phyloP scores from a whole-genome alignment of 2,797 vertebrate genomes.

The Synaphobranchus kaupii region DNA sequence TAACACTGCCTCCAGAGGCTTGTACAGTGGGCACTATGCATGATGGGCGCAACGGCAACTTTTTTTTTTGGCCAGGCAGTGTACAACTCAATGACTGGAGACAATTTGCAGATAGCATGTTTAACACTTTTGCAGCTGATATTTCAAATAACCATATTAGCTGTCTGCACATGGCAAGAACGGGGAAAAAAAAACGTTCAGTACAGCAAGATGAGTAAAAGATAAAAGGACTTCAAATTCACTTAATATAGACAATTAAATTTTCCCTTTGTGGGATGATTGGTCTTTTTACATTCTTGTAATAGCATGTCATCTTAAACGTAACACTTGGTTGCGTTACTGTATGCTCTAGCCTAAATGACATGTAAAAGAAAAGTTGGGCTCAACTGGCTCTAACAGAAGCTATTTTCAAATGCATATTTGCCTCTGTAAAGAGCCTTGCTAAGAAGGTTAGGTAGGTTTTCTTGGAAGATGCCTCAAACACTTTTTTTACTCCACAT shows the following conservation, averaged over 20 bases:
- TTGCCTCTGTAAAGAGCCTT: background rate
- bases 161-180: background rate
- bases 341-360: background rate
- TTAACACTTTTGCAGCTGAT: background rate
- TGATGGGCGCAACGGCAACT: no score
- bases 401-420: constrained; percentile 2
- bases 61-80: no score
- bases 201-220: background rate
- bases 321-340: background rate
- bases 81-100: background rate
- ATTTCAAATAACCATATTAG: background rate
- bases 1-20: no score
- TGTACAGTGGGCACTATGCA: no score
- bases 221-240: background rate
- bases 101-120: background rate
- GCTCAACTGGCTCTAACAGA: background rate
- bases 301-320: background rate
- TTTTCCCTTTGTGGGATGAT: background rate
- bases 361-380: background rate
- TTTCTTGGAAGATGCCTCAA: constrained; percentile 16
- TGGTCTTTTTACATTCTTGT: background rate
- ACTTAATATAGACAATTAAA: constrained; percentile 2
- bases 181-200: background rate
- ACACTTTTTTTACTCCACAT: background rate
- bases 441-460: constrained; percentile 1